Percentiles rank a stretch among this genome's conserved stretches.
Conservation (phyloP, 2,113 vertebrate genomes). For the Copsychus sechellarum region DNA sequence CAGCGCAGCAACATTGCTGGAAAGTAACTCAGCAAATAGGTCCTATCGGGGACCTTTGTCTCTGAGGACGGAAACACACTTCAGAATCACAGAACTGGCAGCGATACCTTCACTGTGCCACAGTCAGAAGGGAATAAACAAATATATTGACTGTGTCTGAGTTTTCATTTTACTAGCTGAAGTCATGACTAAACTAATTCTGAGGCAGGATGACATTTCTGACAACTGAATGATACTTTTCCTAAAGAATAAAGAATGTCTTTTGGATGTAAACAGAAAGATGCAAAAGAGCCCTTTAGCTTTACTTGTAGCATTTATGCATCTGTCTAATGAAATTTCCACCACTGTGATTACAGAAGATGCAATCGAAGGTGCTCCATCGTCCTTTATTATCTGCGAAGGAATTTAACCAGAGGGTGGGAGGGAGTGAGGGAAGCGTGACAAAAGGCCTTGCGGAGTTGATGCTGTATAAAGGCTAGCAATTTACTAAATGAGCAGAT, state of each 20-base stretch:
- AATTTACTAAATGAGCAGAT: constrained; percentile 68
- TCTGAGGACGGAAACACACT: constrained; percentile 5
- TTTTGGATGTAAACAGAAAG: constrained; percentile 62
- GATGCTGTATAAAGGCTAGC: constrained; percentile 31
- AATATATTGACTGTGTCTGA: constrained; percentile 21
- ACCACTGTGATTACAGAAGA: constrained; percentile 32
- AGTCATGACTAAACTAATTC: constrained; percentile 58
- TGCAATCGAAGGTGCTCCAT: constrained; percentile 31
- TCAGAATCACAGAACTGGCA: neutral
- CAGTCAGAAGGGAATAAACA: constrained; percentile 41
- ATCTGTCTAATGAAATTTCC: constrained; percentile 58
- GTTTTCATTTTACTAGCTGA: constrained; percentile 76
- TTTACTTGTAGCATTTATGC: constrained; percentile 54
- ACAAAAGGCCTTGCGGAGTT: constrained; percentile 12
- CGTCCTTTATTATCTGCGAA: constrained; percentile 21
- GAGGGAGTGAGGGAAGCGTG: neutral
- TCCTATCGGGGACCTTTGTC: constrained; percentile 39
- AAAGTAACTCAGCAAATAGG: constrained; percentile 43
- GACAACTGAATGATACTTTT: constrained; percentile 70
- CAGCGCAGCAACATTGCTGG: constrained; percentile 45
- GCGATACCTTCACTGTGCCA: neutral
- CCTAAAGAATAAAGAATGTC: constrained; percentile 59
- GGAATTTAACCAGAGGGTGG: constrained; percentile 22
- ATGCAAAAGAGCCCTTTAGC: constrained; percentile 69
- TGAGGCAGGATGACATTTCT: constrained; percentile 73